Conservation (phyloP, 1,140 invertebrate species). For the Magallana angulata region DNA sequence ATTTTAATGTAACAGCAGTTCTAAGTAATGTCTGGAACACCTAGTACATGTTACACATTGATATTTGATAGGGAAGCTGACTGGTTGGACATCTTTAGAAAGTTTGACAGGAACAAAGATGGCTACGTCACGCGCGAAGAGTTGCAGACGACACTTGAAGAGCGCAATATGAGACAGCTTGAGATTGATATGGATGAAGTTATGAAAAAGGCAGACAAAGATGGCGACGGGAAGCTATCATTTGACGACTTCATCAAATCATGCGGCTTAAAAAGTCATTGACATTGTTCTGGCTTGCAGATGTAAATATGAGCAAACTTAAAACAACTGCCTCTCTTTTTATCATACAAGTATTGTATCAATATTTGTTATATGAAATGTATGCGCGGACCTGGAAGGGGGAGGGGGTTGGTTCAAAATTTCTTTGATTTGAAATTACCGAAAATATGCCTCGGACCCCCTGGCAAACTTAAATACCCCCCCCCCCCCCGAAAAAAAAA, state of each 20-base stretch:
- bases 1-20: no score
- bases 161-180: not conserved
- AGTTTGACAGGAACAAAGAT: conserved; percentile 39
- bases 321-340: no score
- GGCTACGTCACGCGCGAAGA: conserved; percentile 39
- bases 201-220: conserved; percentile 37
- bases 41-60: not conserved
- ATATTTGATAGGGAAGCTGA: conserved; percentile 21
- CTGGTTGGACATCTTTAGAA: not conserved
- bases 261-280: not conserved
- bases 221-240: conserved; percentile 37
- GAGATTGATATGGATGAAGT: conserved; percentile 38
- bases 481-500: no score
- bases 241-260: conserved; percentile 42
- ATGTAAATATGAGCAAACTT: no score
- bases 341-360: no score
- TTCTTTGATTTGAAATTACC: no score
- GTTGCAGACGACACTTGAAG: conserved; percentile 8
- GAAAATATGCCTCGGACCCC: no score
- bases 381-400: no score
- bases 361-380: no score
- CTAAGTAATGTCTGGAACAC: no score
- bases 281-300: not conserved
- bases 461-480: no score
- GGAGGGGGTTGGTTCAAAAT: no score